These are phyloP conservation scores for Erythrolamprus reginae DNA, from an alignment of 2,113 vertebrate species.

Conservation along the genomic window DNA sequence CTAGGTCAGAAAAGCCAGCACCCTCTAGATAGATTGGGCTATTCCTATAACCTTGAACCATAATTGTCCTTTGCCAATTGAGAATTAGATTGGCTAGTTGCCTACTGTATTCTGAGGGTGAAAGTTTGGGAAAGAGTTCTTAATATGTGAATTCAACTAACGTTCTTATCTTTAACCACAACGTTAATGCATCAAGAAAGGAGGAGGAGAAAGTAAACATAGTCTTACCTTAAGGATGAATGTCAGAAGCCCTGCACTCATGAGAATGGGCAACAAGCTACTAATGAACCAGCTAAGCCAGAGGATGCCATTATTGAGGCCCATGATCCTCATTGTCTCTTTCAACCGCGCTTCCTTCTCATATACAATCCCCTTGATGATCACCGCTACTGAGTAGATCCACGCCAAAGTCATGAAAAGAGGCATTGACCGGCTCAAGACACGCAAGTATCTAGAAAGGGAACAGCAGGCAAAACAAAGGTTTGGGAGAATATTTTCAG, in stretches of 20 bases:
- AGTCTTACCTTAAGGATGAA: slow-evolving; percentile 88
- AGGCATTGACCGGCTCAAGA: slow-evolving; percentile 95
- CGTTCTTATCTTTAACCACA: background rate
- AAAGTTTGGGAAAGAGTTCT: background rate
- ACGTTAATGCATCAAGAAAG: background rate
- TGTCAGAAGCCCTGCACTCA: slow-evolving; percentile 87
- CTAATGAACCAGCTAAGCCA: slow-evolving; percentile 99
- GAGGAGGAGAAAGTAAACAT: background rate
- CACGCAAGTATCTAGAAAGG: slow-evolving; percentile 82
- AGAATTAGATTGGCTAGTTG: background rate
- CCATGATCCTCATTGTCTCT: slow-evolving; percentile 98
- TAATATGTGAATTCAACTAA: too few relatives aligned
- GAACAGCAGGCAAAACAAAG: background rate
- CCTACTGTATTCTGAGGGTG: background rate
- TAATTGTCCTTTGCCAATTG: background rate
- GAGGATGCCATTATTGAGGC: slow-evolving; percentile 87
- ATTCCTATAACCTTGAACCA: background rate
- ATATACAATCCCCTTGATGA: slow-evolving; percentile 94
- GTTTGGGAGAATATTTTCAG: background rate
- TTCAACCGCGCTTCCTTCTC: slow-evolving; percentile 96
- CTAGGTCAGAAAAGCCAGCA: too few relatives aligned
- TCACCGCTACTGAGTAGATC: slow-evolving; percentile 97
- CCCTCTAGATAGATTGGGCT: background rate
- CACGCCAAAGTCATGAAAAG: slow-evolving; percentile 98
- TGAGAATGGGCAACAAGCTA: slow-evolving; percentile 87